These are phyloP conservation scores for Drosophila rellima DNA, from an alignment of 2,888 invertebrate genomes.

Conservation along the genomic window DNA sequence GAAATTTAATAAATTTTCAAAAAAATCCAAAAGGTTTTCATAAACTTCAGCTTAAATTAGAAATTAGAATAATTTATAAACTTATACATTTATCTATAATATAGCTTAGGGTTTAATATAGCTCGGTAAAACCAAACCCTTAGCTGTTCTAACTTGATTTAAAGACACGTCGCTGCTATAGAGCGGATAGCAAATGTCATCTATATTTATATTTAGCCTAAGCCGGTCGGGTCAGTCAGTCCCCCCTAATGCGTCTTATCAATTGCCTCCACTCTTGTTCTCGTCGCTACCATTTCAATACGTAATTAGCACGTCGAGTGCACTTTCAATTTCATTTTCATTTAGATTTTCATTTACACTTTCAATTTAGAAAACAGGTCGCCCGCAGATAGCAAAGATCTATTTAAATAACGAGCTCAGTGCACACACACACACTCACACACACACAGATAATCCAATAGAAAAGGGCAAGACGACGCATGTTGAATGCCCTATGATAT, in stretches of 20 bases:
- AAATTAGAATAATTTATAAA: no score
- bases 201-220: slow-evolving; percentile 51
- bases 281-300: slow-evolving; percentile 33
- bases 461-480: slow-evolving; percentile 43
- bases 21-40: no score
- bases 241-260: slow-evolving; percentile 52
- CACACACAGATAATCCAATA: slow-evolving; percentile 38
- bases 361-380: slow-evolving; percentile 70
- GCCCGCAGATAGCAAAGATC: slow-evolving; percentile 35
- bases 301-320: slow-evolving; percentile 55
- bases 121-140: not conserved
- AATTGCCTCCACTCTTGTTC: slow-evolving; percentile 40
- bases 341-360: slow-evolving; percentile 15
- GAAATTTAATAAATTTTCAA: no score
- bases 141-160: not conserved
- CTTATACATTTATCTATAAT: not conserved
- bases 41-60: no score
- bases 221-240: slow-evolving; percentile 33
- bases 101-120: no score
- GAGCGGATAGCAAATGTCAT: slow-evolving; percentile 53
- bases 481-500: slow-evolving; percentile 67
- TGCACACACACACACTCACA: slow-evolving; percentile 1
- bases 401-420: slow-evolving; percentile 45
- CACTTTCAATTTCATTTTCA: slow-evolving; percentile 44
- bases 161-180: no score